These are phyloP conservation scores for Brachypteracias leptosomus DNA, from an alignment of 2,113 vertebrate genomes.

Conservation along the genomic window DNA sequence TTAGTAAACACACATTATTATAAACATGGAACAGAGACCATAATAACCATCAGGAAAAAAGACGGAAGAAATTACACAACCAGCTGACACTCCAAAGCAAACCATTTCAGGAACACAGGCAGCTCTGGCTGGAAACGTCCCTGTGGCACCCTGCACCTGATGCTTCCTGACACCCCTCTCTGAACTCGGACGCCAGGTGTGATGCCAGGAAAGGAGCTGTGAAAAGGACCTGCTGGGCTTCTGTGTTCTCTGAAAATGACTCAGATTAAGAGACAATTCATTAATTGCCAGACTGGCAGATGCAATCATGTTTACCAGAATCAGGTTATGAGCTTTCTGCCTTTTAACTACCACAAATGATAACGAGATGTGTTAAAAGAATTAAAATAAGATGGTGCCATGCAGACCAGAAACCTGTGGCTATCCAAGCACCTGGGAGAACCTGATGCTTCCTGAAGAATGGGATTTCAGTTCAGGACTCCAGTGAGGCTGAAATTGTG, in stretches of 20 bases:
- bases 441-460: not conserved
- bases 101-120: not conserved
- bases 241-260: not conserved
- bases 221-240: not conserved
- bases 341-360: not conserved
- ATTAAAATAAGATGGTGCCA: not conserved
- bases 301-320: not conserved
- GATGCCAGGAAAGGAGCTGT: not conserved
- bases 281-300: not conserved
- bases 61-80: not conserved
- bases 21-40: slow-evolving; percentile 31
- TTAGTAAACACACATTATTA: slow-evolving; percentile 62
- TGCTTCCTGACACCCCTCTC: not conserved
- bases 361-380: not conserved
- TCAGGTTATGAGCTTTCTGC: not conserved
- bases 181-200: not conserved
- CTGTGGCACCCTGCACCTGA: not conserved
- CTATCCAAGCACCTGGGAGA: not conserved
- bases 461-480: not conserved
- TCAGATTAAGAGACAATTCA: not conserved
- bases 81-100: not conserved
- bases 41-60: not conserved
- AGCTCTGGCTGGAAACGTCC: not conserved
- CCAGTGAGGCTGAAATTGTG: accelerated
- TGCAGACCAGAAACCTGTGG: not conserved